Evolutionary conservation across 35 echinoderm and acorn worm genomes (phyloP).

Genomic region (Lytechinus variegatus): DNA sequence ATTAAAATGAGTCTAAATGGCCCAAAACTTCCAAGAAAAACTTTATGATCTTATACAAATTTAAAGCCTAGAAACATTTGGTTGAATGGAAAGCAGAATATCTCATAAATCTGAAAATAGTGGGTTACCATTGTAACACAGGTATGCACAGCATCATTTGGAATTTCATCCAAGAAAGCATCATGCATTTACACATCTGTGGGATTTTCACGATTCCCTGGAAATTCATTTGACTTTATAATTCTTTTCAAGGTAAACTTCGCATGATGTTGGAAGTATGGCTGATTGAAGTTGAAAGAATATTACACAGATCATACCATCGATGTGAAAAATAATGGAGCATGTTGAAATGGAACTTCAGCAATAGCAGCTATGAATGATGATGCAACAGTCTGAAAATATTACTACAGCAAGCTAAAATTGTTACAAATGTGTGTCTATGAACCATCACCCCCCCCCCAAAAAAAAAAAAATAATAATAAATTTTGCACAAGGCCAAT

Average conservation of each 20-base stretch:
- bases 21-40: too few relatives aligned
- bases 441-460: too few relatives aligned
- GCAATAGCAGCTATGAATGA: background rate
- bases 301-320: background rate
- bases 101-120: background rate
- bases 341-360: background rate
- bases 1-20: too few relatives aligned
- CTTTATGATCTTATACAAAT: too few relatives aligned
- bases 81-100: too few relatives aligned
- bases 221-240: background rate
- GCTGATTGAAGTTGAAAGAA: background rate
- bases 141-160: background rate
- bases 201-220: background rate
- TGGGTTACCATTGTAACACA: background rate
- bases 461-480: too few relatives aligned
- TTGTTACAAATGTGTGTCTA: too few relatives aligned
- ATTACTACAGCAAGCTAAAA: too few relatives aligned
- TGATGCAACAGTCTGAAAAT: background rate
- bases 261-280: background rate
- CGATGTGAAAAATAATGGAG: background rate
- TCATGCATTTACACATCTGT: background rate
- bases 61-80: too few relatives aligned
- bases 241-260: background rate
- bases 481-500: too few relatives aligned
- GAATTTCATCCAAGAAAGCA: background rate